phyloP scores from a whole-genome alignment of 35 echinoderm and acorn worm species.

The Anneissia japonica region DNA sequence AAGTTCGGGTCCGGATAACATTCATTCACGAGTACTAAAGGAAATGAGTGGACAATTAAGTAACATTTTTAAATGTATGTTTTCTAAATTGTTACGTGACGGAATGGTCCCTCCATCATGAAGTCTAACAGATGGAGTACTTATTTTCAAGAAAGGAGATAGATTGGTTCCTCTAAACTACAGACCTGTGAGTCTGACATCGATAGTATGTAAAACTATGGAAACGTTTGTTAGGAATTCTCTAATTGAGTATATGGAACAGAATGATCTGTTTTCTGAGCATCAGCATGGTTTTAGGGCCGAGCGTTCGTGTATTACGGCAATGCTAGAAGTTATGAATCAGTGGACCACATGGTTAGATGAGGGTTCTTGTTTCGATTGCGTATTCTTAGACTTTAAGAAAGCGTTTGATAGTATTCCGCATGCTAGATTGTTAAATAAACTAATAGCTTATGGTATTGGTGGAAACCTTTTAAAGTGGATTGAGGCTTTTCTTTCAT shows the following conservation, averaged over 20 bases:
- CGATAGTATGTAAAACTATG: not conserved
- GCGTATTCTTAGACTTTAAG: not conserved
- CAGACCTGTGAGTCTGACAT: not conserved
- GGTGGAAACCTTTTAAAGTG: constrained; percentile 19
- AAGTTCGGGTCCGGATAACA: too few relatives aligned
- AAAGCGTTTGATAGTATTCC: constrained; percentile 2
- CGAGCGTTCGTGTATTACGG: not conserved
- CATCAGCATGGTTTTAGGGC: not conserved
- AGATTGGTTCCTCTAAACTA: too few relatives aligned
- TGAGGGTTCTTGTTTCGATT: not conserved
- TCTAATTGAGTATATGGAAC: not conserved
- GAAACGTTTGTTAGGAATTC: not conserved
- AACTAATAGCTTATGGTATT: constrained; percentile 40
- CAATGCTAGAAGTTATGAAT: constrained; percentile 4
- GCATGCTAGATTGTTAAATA: not conserved
- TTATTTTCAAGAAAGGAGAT: too few relatives aligned
- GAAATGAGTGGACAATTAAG: too few relatives aligned
- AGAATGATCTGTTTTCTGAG: not conserved
- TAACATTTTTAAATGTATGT: too few relatives aligned
- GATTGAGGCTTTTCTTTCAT: constrained; percentile 17
- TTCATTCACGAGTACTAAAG: too few relatives aligned
- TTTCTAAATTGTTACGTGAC: too few relatives aligned
- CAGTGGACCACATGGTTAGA: constrained; percentile 37
- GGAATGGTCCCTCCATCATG: too few relatives aligned
- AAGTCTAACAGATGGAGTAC: too few relatives aligned